Conservation (phyloP, 1,140 invertebrate genomes). For the Penaeus chinensis region DNA sequence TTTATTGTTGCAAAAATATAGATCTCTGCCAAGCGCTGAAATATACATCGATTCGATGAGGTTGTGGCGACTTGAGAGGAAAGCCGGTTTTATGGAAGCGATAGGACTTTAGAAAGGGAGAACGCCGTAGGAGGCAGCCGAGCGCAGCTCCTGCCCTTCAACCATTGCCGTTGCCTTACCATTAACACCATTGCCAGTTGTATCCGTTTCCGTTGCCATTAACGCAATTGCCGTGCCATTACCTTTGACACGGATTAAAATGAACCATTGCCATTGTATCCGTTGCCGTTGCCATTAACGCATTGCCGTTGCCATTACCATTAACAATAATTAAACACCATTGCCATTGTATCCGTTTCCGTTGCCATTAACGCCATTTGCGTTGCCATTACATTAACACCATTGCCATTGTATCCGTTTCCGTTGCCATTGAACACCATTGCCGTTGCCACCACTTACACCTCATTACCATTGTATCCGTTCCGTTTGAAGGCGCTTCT, state of each 20-base stretch:
- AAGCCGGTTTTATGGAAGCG: too few species aligned
- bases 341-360: slow-evolving; percentile 1
- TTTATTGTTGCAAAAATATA: too few species aligned
- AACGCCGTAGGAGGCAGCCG: too few species aligned
- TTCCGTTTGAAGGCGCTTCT: background rate
- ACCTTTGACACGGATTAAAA: background rate
- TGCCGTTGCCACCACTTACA: background rate
- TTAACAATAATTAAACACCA: background rate
- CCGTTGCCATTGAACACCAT: background rate
- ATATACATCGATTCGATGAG: too few species aligned
- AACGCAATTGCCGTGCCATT: background rate
- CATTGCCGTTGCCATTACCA: background rate
- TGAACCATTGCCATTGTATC: too few species aligned
- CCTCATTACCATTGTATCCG: background rate
- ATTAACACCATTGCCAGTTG: background rate
- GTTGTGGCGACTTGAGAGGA: too few species aligned
- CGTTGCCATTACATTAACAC: background rate
- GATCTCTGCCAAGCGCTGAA: too few species aligned
- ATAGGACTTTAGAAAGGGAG: too few species aligned
- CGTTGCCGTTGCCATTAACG: too few species aligned
- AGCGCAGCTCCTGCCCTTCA: too few species aligned
- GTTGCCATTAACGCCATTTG: background rate
- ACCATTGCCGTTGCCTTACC: background rate
- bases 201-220: background rate
- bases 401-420: background rate